Evolutionary conservation across 2,888 invertebrate species (phyloP), one percentile per base, ranked within the genome.

Genomic region (Luperina nickerlii): DNA sequence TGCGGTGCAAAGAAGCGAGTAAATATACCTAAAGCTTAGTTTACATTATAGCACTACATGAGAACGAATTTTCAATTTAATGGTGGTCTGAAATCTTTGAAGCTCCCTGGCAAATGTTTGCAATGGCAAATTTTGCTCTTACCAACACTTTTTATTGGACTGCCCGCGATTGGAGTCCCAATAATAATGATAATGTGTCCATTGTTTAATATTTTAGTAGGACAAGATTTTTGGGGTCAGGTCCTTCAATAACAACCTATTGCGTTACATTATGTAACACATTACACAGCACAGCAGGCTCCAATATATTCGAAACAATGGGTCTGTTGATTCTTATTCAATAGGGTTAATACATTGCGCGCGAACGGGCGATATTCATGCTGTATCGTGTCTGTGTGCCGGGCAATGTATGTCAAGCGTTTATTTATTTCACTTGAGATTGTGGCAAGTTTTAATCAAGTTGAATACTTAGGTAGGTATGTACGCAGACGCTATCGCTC

Each of bases 401-500:
- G 66, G 62, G 82, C 85, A 87, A 83, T 89, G 90, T 83, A 88
- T 48, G 20, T 24, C 27, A 66, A 38, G 32, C 7, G 2, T 20
- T 38, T 48, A 72, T 62, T 48, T 51, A 42, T n/a, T 38, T 68
- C 62, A 79, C 70, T 54, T 65, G 57, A 42, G 27, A 48, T 71
- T 45, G 71, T 71, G 71, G 62, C 75, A 77, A 81, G 77, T 78
- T 84, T 48, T 81, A 82, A 83, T 85, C 80, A 78, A 57, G 78
- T 79, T 54, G 69, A 73, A 74, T 78, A 78, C 81, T 57, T 80
- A 75, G 57, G 57, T 57, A 57, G 24, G 57, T 57, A 57, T 42
- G 81, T 77, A 80, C 82, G 74, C 78, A 86, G 82, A 84, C 88
- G 76, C 79, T 89, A 85, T 87, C 88, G 85, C 77, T 75, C 67